A percentile compares a stretch with the other conserved stretches of the same genome.
Conservation (phyloP, 2,797 vertebrate species). For the Microhierax caerulescens region DNA sequence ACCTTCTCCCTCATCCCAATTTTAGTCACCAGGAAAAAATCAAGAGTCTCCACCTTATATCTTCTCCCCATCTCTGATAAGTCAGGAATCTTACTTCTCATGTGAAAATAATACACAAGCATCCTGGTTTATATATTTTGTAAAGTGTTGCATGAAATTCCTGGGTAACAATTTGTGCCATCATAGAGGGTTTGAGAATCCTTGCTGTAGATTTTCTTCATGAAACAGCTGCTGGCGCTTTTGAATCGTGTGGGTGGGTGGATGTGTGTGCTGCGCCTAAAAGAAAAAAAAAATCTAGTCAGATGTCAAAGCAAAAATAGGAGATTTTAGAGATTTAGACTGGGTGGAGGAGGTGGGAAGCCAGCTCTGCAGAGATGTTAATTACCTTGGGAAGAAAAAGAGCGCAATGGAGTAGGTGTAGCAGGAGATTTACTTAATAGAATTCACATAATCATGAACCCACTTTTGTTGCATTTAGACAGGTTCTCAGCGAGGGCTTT, state of each 20-base stretch:
- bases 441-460: constrained; percentile 35
- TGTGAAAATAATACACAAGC: not conserved
- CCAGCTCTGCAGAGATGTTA: constrained; percentile 46
- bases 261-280: constrained; percentile 64
- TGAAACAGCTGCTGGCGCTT: constrained; percentile 53
- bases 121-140: not conserved
- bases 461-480: constrained; percentile 27
- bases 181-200: not conserved
- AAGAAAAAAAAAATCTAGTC: constrained; percentile 46
- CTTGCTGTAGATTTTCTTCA: constrained; percentile 27
- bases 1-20: not conserved
- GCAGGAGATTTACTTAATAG: constrained; percentile 51
- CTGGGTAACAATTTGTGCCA: constrained; percentile 41
- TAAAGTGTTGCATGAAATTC: constrained; percentile 30
- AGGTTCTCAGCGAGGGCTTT: constrained; percentile 5
- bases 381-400: constrained; percentile 58
- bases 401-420: constrained; percentile 51
- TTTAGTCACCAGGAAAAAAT: not conserved
- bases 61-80: not conserved
- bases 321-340: constrained; percentile 57
- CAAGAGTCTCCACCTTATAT: not conserved
- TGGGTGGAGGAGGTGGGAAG: constrained; percentile 48
- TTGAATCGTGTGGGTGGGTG: constrained; percentile 39
- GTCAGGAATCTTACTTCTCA: not conserved
- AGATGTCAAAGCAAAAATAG: constrained; percentile 70